Conservation (phyloP, 2,888 invertebrate species). For the Vesta saturnalis region DNA sequence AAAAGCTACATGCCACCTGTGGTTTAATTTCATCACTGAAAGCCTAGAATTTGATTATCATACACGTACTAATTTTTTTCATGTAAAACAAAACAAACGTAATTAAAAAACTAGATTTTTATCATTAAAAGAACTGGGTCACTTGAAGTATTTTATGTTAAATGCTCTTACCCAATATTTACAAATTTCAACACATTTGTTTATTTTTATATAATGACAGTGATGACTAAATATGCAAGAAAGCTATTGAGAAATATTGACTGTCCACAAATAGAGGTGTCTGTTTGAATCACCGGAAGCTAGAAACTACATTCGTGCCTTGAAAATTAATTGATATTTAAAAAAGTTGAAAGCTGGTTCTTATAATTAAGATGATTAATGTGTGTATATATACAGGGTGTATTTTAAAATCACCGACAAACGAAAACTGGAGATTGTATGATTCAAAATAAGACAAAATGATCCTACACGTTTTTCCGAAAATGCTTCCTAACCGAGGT, state of each 20-base stretch:
- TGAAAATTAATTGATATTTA: constrained; percentile 29
- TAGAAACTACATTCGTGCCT: constrained; percentile 28
- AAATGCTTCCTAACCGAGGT: too few relatives aligned
- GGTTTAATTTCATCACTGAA: background rate
- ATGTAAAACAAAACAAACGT: background rate
- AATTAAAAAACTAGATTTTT: background rate
- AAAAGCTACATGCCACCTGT: too few relatives aligned
- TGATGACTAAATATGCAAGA: too few relatives aligned
- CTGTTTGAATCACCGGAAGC: constrained; percentile 30
- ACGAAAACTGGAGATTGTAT: too few relatives aligned
- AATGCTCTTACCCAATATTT: background rate
- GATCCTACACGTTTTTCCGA: too few relatives aligned
- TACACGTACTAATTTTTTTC: too few relatives aligned
- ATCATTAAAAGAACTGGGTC: background rate
- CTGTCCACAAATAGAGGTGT: constrained; percentile 26
- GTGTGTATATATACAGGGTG: background rate
- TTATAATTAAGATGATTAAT: background rate
- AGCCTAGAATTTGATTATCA: background rate
- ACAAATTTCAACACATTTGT: background rate
- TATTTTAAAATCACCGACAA: background rate
- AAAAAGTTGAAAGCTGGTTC: constrained; percentile 4
- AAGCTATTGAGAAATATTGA: constrained; percentile 31
- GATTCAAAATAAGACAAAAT: too few relatives aligned
- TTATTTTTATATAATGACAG: too few relatives aligned
- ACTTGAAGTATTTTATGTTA: background rate